Base-by-base conservation (phyloP, 2,113 vertebrate genomes). In the Leuciscus idus region DNA sequence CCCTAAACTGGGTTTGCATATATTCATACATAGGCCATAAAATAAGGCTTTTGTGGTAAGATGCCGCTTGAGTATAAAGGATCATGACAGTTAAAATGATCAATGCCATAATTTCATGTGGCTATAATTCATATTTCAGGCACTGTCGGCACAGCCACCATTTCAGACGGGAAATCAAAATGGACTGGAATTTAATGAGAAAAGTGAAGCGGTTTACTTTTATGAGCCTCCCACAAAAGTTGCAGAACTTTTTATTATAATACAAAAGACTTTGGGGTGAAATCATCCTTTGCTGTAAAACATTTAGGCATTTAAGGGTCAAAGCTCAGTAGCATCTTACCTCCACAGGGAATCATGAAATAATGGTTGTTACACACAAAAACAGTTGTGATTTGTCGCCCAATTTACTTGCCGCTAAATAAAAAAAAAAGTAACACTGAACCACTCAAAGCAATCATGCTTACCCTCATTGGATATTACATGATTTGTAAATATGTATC, bases 81-180 rank as follows among this genome's bases (percentile, higher is more conserved):
- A 75, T 19, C n/a, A 87, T 92, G 93, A 93, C 95, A 95, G 94
- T 95, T 93, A 93, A 95, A 95, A 95, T 93, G 92, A 91, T 90
- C 91, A 91, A 78, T 59, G 76, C 52, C 19, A 59, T 92, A 94
- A 93, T 93, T 95, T 92, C 93, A 92, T 94, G 93, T 93, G 92
- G 92, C 93, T 92, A 89, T 92, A 93, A 95, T 95, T 95, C 93
- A 93, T 92, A 93, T 93, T 93, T 93, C 91, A 78, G 90, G 90
- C 81, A 48, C 90, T 57, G 55, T 23, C 55, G 19, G 19, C 19
- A 89, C 92, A 90, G 92, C 92, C 91, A 91, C 92, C 91, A 93
- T 93, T 73, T 91, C 85, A 83, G 89, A 88, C 83, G 93, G 94
- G 94, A 95, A 95, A 95, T 95, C 91, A 90, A 94, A 94, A 88